Base-by-base conservation (phyloP, 2,888 invertebrate species). In the Parnassius mnemosyne region DNA sequence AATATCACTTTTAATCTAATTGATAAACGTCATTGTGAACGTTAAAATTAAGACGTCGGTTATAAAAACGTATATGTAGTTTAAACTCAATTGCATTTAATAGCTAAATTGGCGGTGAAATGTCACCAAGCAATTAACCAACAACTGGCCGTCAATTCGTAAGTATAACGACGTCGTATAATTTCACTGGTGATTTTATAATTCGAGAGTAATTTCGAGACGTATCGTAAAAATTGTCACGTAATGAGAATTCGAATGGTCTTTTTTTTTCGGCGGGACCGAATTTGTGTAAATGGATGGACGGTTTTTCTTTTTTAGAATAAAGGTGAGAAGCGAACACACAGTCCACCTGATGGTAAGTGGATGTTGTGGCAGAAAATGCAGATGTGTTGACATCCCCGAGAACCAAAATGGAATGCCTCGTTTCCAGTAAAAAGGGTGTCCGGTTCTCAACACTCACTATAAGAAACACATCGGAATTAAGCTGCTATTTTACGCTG, bases 51-150 rank as follows among this genome's bases (percentile, higher is more conserved):
- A 65, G 57, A 64, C 54, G 55, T 55, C 59, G 57, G 63, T 60
- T 71, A 70, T 70, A 76, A 78, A 79, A 12, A 60, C 75, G 71
- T 70, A 65, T 62, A 20, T 20, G 20, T 20, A 63, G 65, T 71
- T 80, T 79, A 69, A 66, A 69, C 66, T 70, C 80, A 84, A 84
- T 83, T 84, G 78, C 61, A 68, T 70, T 72, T 74, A 81, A 80
- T 80, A 72, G 77, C 65, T 77, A 78, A 82, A 81, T 81, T 83
- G 81, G 66, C 67, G 64, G 65, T 63, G 69, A 77, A 76, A 63
- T 63, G 58, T 58, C 54, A 44, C 51, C 54, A 34, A 16, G 12
- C 63, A 58, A 63, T 63, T 63, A 63, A 47, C 58, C 57, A 42
- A 56, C 57, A 58, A 54, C 54, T 63, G 61, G 52, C 61, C 46